A percentile compares a stretch with the other conserved stretches of the same genome.
Evolutionary conservation across 2,113 vertebrate species (phyloP).

Genomic region (Lagenorhynchus albirostris): DNA sequence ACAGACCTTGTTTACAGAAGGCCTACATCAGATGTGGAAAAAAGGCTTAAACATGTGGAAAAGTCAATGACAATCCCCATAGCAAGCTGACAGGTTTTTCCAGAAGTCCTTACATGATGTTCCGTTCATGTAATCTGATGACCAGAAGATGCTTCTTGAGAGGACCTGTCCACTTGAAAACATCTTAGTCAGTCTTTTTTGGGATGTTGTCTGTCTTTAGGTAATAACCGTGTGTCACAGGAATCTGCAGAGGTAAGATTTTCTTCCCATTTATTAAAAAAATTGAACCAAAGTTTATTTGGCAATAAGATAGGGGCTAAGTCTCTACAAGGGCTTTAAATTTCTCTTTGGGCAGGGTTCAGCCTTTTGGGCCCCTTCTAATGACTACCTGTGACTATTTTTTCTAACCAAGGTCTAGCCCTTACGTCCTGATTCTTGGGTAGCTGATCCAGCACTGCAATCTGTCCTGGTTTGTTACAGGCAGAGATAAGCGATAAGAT

Average conservation of each 20-base stretch:
- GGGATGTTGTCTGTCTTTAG: not conserved
- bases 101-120: not conserved
- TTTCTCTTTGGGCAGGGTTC: not conserved
- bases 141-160: not conserved
- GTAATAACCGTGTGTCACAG: not conserved
- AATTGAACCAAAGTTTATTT: not conserved
- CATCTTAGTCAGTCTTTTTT: not conserved
- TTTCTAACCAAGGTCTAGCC: constrained; percentile 4
- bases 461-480: constrained; percentile 28
- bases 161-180: not conserved
- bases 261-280: not conserved
- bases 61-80: not conserved
- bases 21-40: not conserved
- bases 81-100: not conserved
- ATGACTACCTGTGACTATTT: not conserved
- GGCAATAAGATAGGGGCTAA: not conserved
- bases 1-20: not conserved
- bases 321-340: not conserved
- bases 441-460: constrained; percentile 21
- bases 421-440: not conserved
- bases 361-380: not conserved
- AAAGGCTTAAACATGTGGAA: not conserved
- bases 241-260: not conserved
- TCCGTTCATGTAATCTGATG: not conserved
- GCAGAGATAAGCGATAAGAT: not conserved